Evolutionary conservation across 2,888 invertebrate species (phyloP).

Genomic region (Junonia oenone): DNA sequence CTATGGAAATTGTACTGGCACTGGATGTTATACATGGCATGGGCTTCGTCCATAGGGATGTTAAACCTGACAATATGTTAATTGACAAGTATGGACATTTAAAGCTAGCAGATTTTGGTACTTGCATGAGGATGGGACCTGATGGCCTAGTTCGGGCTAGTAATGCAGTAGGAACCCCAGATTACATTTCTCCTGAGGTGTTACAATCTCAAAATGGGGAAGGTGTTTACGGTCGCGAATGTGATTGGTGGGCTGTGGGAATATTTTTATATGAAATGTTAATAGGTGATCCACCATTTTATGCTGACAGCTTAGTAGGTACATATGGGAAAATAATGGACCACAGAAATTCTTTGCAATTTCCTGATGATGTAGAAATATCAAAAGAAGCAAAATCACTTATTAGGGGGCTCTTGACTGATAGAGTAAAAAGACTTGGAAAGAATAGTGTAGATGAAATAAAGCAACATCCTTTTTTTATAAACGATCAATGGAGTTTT

Average conservation of each 20-base stretch:
- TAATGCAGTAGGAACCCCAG: constrained; percentile 99
- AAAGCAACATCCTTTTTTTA: constrained; percentile 95
- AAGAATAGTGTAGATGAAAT: constrained; percentile 96
- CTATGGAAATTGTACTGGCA: constrained; percentile 98
- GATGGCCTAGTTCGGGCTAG: constrained; percentile 97
- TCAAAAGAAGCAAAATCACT: constrained; percentile 92
- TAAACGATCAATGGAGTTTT: constrained; percentile 98
- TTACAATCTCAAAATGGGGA: constrained; percentile 97
- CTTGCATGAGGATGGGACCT: constrained; percentile 98
- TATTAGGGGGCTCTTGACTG: constrained; percentile 96
- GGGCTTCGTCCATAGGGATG: constrained; percentile 98
- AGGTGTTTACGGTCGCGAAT: constrained; percentile 97
- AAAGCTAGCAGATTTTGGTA: constrained; percentile 99
- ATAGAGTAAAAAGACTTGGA: constrained; percentile 92
- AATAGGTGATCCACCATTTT: constrained; percentile 98
- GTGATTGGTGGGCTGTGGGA: constrained; percentile 99
- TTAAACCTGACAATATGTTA: constrained; percentile 99
- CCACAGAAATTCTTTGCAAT: constrained; percentile 95
- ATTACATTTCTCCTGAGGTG: constrained; percentile 99
- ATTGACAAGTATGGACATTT: constrained; percentile 96
- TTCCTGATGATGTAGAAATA: constrained; percentile 97
- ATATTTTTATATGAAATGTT: constrained; percentile 99
- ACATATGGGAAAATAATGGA: constrained; percentile 99
- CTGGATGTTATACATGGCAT: constrained; percentile 98
- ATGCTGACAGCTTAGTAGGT: constrained; percentile 98